Conservation (phyloP, 2,888 invertebrate species). For the Hanleya hanleyi region DNA sequence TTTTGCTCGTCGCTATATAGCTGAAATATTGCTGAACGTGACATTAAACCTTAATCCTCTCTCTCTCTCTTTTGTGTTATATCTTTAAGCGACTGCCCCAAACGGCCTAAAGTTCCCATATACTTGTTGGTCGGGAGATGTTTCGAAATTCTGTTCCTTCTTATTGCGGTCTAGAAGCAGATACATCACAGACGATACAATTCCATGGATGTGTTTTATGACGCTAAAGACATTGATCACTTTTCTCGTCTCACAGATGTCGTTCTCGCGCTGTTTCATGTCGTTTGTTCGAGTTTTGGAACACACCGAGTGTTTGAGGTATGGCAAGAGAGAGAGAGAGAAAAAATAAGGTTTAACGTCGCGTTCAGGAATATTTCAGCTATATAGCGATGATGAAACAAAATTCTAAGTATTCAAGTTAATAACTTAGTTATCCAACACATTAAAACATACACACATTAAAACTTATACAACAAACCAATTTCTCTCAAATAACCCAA, state of each 20-base stretch:
- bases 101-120: constrained; percentile 84
- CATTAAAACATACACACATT: no score
- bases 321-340: constrained; percentile 86
- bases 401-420: no score
- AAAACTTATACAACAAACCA: no score
- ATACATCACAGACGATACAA: constrained; percentile 78
- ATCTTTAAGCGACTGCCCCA: constrained; percentile 86
- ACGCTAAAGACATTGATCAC: constrained; percentile 69
- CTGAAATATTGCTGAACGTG: no score
- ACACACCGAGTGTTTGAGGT: constrained; percentile 86
- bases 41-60: no score
- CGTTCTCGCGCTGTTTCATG: constrained; percentile 81
- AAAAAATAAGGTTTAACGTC: no score
- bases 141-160: constrained; percentile 80
- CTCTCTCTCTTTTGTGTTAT: no score
- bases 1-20: no score
- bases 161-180: constrained; percentile 79
- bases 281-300: constrained; percentile 85
- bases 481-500: no score
- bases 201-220: constrained; percentile 56
- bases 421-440: no score
- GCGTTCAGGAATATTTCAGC: no score
- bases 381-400: no score
- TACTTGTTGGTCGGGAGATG: constrained; percentile 89
- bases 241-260: constrained; percentile 80